phyloP scores from a whole-genome alignment of 2,888 invertebrate genomes.

The Palloptera scutellata region DNA sequence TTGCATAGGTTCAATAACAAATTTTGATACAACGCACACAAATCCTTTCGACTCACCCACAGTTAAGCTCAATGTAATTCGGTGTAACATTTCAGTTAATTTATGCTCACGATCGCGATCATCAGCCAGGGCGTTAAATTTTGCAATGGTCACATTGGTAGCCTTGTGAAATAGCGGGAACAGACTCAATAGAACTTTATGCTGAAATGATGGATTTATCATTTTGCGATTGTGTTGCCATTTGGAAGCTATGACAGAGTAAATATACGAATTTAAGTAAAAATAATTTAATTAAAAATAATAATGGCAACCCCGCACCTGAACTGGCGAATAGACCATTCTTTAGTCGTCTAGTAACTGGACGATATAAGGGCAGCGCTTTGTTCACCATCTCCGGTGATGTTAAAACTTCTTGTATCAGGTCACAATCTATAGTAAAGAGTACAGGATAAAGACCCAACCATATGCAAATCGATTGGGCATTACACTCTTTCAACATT shows the following conservation, averaged over 20 bases:
- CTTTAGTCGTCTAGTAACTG: slow-evolving; percentile 18
- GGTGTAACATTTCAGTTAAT: slow-evolving; percentile 26
- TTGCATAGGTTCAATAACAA: too few species aligned
- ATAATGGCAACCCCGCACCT: slow-evolving; percentile 21
- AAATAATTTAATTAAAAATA: too few species aligned
- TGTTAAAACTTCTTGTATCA: slow-evolving; percentile 39
- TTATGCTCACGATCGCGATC: slow-evolving; percentile 23
- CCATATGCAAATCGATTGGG: slow-evolving; percentile 36
- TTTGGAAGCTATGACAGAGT: slow-evolving; percentile 8
- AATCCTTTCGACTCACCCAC: slow-evolving; percentile 33
- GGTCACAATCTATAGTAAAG: slow-evolving; percentile 37
- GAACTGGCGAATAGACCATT: slow-evolving; percentile 37
- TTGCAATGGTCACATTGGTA: slow-evolving; percentile 26
- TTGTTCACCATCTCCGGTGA: slow-evolving; percentile 41
- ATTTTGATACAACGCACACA: too few species aligned
- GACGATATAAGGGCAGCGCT: slow-evolving; percentile 23
- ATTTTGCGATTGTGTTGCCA: slow-evolving; percentile 38
- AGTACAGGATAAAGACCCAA: slow-evolving; percentile 37
- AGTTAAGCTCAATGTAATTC: slow-evolving; percentile 27
- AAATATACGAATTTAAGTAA: slow-evolving; percentile 3
- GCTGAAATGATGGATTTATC: slow-evolving; percentile 37
- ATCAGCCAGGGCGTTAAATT: slow-evolving; percentile 27
- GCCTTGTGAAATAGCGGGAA: slow-evolving; percentile 37
- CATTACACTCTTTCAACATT: slow-evolving; percentile 29
- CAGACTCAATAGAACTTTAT: slow-evolving; percentile 34